Evolutionary conservation across 2,797 vertebrate species (phyloP), one percentile per base, ranked within the genome.

Genomic region (Emys orbicularis): DNA sequence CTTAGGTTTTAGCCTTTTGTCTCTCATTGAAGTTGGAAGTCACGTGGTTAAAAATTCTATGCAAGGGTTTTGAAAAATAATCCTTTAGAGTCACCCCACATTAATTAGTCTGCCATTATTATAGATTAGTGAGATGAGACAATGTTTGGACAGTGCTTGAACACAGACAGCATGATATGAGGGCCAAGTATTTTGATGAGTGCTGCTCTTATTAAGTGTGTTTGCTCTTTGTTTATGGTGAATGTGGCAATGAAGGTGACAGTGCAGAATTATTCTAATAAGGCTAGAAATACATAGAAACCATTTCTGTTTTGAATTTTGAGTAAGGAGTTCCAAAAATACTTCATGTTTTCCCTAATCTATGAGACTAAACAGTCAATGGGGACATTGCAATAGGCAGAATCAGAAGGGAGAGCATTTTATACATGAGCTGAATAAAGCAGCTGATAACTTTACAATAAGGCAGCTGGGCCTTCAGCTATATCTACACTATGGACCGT

Each of bases 91-190:
- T 59, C 2, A 76, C 87, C 90, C 82, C 23, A 23, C 15, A 41
- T 83, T 29, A 84, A 8, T n/a, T 2, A 94, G 0, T 81, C 27
- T 41, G 44, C 50, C 81, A 83, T 65, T 81, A 1, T 84, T 83
- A 96, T 72, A 81, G 16, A 56, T n/a, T 49, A 72, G 4, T 53
- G 53, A 83, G 41, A 92, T 93, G 84, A 82, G 86, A 81, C 80
- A 74, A 89, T 85, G 81, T 94, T 82, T 87, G 83, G 3, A 4
- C 8, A 37, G 21, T 88, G 47, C 52, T 68, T 88, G 16, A 80
- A 83, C 34, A 94, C 87, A 2, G n/a, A 57, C 59, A 81, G 50
- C 27, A 56, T 54, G 25, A 79, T 34, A 52, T 92, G 57, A 82
- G 29, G 50, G 76, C 81, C 79, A 82, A 88, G 52, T 84, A 92